These are phyloP conservation scores for Anastrepha ludens DNA, from an alignment of 1,140 invertebrate genomes.

Conservation along the genomic window DNA sequence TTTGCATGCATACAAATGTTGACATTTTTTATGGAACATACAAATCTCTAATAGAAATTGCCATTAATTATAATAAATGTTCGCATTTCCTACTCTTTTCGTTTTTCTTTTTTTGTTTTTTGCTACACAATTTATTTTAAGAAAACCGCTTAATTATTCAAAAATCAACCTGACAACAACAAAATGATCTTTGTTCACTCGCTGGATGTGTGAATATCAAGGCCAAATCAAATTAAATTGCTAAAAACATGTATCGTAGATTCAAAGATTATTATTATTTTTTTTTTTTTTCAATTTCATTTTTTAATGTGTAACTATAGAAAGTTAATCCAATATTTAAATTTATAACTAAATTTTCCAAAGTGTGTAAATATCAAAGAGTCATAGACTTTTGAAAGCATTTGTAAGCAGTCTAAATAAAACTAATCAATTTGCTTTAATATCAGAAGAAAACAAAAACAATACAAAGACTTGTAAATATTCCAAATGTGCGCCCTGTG, in stretches of 20 bases:
- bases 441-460: too few relatives aligned
- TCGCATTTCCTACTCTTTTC: not conserved
- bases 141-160: constrained; percentile 11
- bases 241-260: not conserved
- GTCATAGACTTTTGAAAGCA: too few relatives aligned
- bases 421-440: too few relatives aligned
- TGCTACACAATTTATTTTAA: constrained; percentile 19
- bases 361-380: too few relatives aligned
- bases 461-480: too few relatives aligned
- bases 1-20: not conserved
- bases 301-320: too few relatives aligned
- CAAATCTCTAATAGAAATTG: not conserved
- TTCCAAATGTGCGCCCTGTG: not conserved
- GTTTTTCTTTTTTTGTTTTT: not conserved
- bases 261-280: not conserved
- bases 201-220: constrained; percentile 25
- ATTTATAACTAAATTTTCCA: too few relatives aligned
- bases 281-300: not conserved
- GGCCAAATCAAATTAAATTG: not conserved
- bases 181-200: constrained; percentile 33
- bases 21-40: not conserved
- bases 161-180: constrained; percentile 10
- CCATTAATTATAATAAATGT: constrained; percentile 2
- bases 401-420: too few relatives aligned
- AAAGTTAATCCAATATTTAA: too few relatives aligned